Evolutionary conservation across 2,797 vertebrate genomes (phyloP), one percentile per base, ranked within the genome.

Genomic region (Pempheris klunzingeri): DNA sequence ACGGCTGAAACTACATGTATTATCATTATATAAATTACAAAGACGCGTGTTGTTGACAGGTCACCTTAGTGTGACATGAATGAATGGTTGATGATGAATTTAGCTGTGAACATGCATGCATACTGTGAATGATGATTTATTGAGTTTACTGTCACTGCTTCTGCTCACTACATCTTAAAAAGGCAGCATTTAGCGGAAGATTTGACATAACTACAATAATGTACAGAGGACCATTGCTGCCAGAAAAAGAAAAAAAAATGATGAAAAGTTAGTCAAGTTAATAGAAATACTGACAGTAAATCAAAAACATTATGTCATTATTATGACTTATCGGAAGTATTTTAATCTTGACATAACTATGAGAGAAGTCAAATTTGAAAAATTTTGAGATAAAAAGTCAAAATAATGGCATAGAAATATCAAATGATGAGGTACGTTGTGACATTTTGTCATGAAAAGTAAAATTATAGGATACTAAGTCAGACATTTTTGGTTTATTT

Each of bases 1-100:
- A 28, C 43, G 53, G 72, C 18, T 71, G 53, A 63, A 28, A 7
- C 3, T 0, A 17, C 52, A 34, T 13, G 34, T 5, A 46, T 57
- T 53, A 74, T 68, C n/a, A 39, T 62, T 22, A 43, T 53, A 60
- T 7, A 62, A 36, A 65, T 64, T 20, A 28, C 7, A 63, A 55
- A 76, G 26, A 30, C 28, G 49, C 52, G 4, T 20, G 12, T 43
- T 6, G 28, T 15, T 66, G 53, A 66, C 4, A 11, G 13, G 73
- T 66, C 38, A 20, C 11, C 17, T 2, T 44, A 38, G 64, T 9
- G 6, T 41, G 24, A 24, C 30, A 75, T 54, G 59, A 78, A 71
- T 10, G 9, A 47, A 46, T 24, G 2, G 32, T 5, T 61, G 46
- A 32, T 81, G 61, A 80, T 74, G n/a, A 30, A 70, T 68, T 32